Evolutionary conservation across 2,797 vertebrate genomes (phyloP).

Genomic region (Morus bassanus): DNA sequence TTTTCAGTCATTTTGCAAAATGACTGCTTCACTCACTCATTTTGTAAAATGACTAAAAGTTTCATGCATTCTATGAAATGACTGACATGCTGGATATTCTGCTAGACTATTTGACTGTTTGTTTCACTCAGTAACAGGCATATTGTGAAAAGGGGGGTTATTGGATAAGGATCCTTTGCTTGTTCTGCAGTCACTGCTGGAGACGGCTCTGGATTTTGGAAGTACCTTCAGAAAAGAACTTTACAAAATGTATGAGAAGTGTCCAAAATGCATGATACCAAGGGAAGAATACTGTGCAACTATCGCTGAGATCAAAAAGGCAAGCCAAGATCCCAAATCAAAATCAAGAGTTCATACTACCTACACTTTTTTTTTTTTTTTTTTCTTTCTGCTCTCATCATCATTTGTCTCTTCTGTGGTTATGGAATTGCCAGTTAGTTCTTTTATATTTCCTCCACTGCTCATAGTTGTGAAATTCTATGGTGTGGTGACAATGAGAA

Average conservation of each 20-base stretch:
- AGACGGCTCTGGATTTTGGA: neutral
- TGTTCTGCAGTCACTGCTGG: neutral
- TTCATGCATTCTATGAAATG: neutral
- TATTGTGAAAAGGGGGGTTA: neutral
- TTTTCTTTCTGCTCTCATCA: neutral
- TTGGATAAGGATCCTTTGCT: neutral
- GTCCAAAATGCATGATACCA: neutral
- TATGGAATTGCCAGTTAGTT: neutral
- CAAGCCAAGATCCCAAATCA: neutral
- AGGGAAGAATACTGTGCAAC: neutral
- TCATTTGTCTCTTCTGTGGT: neutral
- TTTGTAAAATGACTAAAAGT: conserved; percentile 14
- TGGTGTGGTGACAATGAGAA: neutral
- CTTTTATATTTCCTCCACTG: neutral
- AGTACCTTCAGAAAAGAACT: neutral
- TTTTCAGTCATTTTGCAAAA: conserved; percentile 48
- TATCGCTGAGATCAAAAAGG: neutral
- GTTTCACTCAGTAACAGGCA: neutral
- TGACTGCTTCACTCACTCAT: conserved; percentile 27
- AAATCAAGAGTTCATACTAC: neutral
- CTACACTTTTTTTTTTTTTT: neutral
- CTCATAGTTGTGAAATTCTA: neutral
- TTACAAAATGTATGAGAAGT: neutral
- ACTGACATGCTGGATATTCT: neutral
- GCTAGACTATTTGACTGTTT: conserved; percentile 4